Conservation (phyloP, 2,113 vertebrate species). For the Pachypanchax playfairii region DNA sequence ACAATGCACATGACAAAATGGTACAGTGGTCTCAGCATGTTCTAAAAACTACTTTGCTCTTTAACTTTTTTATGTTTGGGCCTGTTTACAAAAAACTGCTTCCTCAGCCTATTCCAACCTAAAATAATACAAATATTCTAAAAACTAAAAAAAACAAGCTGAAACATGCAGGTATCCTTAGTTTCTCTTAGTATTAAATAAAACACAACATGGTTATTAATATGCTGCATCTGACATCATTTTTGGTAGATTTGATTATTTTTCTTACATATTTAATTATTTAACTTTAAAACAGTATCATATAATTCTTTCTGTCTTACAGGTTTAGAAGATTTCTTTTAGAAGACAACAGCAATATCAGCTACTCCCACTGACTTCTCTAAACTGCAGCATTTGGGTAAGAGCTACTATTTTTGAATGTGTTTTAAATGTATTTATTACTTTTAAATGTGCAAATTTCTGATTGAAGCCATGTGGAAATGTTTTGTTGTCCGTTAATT, state of each 20-base stretch:
- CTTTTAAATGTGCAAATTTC: too few relatives aligned
- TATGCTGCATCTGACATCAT: not conserved
- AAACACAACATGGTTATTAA: too few relatives aligned
- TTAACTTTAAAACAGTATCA: not conserved
- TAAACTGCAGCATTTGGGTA: too few relatives aligned
- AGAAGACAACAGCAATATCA: not conserved
- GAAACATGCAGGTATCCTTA: not conserved
- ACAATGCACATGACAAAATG: conserved; percentile 39
- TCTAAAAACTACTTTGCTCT: not conserved
- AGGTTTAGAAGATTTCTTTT: conserved; percentile 24
- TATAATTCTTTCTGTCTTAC: not conserved
- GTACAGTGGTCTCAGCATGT: conserved; percentile 25
- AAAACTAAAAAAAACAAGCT: too few relatives aligned
- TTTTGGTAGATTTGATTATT: not conserved
- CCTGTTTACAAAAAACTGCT: too few relatives aligned
- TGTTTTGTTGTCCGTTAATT: too few relatives aligned
- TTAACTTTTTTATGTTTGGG: not conserved
- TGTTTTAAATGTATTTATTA: too few relatives aligned
- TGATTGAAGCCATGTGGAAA: too few relatives aligned
- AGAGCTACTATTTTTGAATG: too few relatives aligned
- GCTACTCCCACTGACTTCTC: not conserved
- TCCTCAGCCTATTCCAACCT: too few relatives aligned
- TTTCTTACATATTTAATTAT: not conserved
- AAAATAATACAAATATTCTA: too few relatives aligned
- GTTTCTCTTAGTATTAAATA: too few relatives aligned